Evolutionary conservation across 2,888 invertebrate genomes (phyloP), one percentile per base, ranked within the genome.

Genomic region (Cerastis leucographa): DNA sequence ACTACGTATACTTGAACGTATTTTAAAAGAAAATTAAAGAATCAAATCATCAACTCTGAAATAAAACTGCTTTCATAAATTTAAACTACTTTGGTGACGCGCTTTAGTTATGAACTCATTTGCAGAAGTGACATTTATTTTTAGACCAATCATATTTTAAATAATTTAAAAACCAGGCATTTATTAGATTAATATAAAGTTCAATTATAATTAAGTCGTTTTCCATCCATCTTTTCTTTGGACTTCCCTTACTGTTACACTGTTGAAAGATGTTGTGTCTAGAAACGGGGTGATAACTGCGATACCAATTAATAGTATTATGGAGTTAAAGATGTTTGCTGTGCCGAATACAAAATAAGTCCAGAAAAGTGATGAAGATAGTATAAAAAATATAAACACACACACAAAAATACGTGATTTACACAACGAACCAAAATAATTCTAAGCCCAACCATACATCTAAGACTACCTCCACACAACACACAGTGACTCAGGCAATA

Each of bases 401-500:
- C 25, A 54, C 14, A 44, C 19, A 44, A 42, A 71, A 46, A 5
- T 14, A 40, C 5, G 35, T 49, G 59, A 59, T 62, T 51, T 9
- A 12, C 19, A 35, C 25, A 54, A 40, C 29, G 7, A 62, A 42
- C 9, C 19, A n/a, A 42, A 12, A 44, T 46, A 76, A n/a, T 40
- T 68, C 7, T 46, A 70, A 71, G 59, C 2, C 14, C 25, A 22
- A 14, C 51, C 56, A 67, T 49, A 51, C 25, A 64, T 61, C 71
- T 59, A 59, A 81, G 65, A 56, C 71, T 44, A 35, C 69, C 61
- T 76, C 64, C 68, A 74, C 80, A 78, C 78, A 78, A 68, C 54
- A 69, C 75, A 61, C 74, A 81, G 85, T 87, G 86, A 89, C 80
- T 88, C 86, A 82, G 81, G 85, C 87, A 85, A 87, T 86, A 84